Conservation (phyloP, 2,797 vertebrate genomes). For the Thripadectes ignobilis region DNA sequence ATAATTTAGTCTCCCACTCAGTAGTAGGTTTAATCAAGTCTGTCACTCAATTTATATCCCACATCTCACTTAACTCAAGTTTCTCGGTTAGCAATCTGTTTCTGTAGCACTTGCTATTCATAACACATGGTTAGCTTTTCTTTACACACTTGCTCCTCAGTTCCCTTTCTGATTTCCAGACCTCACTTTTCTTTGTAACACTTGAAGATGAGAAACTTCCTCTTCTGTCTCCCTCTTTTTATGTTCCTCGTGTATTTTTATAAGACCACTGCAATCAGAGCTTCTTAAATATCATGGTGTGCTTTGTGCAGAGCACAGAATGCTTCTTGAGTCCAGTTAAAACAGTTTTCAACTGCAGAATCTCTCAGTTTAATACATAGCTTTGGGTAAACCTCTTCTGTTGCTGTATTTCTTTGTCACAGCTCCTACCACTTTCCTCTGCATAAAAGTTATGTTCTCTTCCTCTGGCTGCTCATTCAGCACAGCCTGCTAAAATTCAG, state of each 20-base stretch:
- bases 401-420: not conserved
- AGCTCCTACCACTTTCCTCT: not conserved
- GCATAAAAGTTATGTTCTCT: not conserved
- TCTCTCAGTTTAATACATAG: not conserved
- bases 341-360: not conserved
- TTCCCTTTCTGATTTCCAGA: conserved; percentile 11
- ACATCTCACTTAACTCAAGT: conserved; percentile 43
- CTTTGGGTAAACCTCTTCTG: not conserved
- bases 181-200: not conserved
- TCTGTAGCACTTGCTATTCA: conserved; percentile 29
- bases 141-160: conserved; percentile 6
- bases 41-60: conserved; percentile 66
- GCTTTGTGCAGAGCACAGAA: not conserved
- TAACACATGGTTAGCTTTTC: conserved; percentile 45
- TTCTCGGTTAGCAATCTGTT: conserved; percentile 62
- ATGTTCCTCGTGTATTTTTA: not conserved
- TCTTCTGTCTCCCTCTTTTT: not conserved
- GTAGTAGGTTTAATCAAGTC: conserved; percentile 69
- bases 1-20: conserved; percentile 68
- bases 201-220: not conserved
- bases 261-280: not conserved
- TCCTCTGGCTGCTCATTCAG: not conserved
- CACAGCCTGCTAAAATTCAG: not conserved
- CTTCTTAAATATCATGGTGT: not conserved
- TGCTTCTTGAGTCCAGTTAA: not conserved